Evolutionary conservation across 2,888 invertebrate genomes (phyloP).

Genomic region (Vanessa cardui): DNA sequence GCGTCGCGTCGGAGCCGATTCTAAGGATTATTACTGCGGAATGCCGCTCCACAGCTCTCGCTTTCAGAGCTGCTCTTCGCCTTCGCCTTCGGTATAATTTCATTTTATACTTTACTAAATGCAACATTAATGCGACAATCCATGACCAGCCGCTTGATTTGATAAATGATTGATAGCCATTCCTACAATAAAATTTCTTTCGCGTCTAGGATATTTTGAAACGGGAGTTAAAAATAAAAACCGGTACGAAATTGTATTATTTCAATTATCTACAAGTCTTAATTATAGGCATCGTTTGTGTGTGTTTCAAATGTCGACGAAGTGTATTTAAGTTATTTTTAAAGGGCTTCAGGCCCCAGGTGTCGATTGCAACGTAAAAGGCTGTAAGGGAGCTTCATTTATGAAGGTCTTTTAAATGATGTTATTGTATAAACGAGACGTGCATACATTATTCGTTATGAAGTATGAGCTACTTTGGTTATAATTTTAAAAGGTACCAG

Average conservation of each 20-base stretch:
- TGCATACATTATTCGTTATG: slow-evolving; percentile 48
- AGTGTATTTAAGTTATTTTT: slow-evolving; percentile 36
- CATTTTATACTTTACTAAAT: slow-evolving; percentile 58
- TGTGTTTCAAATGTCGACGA: slow-evolving; percentile 44
- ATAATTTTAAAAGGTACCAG: slow-evolving; percentile 49
- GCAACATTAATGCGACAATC: not conserved
- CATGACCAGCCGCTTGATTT: not conserved
- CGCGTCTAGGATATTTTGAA: not conserved
- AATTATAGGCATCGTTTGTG: slow-evolving; percentile 52
- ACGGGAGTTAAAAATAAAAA: not conserved
- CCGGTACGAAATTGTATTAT: slow-evolving; percentile 16
- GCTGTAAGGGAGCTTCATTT: slow-evolving; percentile 50
- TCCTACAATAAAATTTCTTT: not conserved
- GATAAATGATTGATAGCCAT: slow-evolving; percentile 8
- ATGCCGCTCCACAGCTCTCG: slow-evolving; percentile 75
- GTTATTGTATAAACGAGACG: slow-evolving; percentile 51
- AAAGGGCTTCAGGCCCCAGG: slow-evolving; percentile 52
- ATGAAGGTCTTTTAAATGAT: slow-evolving; percentile 53
- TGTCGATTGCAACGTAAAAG: slow-evolving; percentile 65
- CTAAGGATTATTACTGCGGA: slow-evolving; percentile 75
- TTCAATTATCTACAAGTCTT: slow-evolving; percentile 46
- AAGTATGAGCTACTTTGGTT: slow-evolving; percentile 47
- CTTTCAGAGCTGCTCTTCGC: slow-evolving; percentile 57
- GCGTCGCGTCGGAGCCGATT: slow-evolving; percentile 52
- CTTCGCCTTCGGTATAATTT: slow-evolving; percentile 52